Evolutionary conservation across 1,140 invertebrate species (phyloP).

Genomic region (Drosophila bipectinata): DNA sequence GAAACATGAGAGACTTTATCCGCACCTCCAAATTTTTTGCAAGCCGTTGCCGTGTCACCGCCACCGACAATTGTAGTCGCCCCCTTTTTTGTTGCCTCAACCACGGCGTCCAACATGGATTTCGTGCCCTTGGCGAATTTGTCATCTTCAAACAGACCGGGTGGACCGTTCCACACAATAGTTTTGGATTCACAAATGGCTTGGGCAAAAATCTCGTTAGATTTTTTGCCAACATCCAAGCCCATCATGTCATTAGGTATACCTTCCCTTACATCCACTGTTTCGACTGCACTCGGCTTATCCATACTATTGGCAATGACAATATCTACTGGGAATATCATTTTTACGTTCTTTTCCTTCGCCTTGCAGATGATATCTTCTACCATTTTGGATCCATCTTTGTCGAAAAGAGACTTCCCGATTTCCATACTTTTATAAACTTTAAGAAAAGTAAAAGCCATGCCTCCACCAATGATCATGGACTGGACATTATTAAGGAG

Average conservation of each 20-base stretch:
- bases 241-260: slow-evolving; percentile 97
- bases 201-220: slow-evolving; percentile 90
- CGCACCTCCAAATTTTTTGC: slow-evolving; percentile 97
- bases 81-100: slow-evolving; percentile 91
- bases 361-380: slow-evolving; percentile 95
- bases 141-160: slow-evolving; percentile 98
- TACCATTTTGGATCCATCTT: slow-evolving; percentile 97
- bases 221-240: slow-evolving; percentile 95
- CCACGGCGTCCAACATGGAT: slow-evolving; percentile 95
- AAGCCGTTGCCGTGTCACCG: slow-evolving; percentile 99
- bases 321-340: slow-evolving; percentile 98
- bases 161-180: slow-evolving; percentile 99
- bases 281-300: slow-evolving; percentile 90
- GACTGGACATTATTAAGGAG: slow-evolving; percentile 98
- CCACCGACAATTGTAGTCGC: slow-evolving; percentile 96
- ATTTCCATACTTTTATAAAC: slow-evolving; percentile 97
- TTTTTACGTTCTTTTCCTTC: slow-evolving; percentile 94
- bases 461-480: slow-evolving; percentile 99
- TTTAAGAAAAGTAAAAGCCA: slow-evolving; percentile 99
- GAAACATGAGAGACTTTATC: slow-evolving; percentile 99
- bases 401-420: slow-evolving; percentile 96
- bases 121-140: slow-evolving; percentile 97
- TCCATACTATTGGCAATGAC: slow-evolving; percentile 97
- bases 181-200: slow-evolving; percentile 95
- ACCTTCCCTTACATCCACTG: slow-evolving; percentile 89